Evolutionary conservation across 2,888 invertebrate genomes (phyloP).

Genomic region (Aleiodes testaceus): DNA sequence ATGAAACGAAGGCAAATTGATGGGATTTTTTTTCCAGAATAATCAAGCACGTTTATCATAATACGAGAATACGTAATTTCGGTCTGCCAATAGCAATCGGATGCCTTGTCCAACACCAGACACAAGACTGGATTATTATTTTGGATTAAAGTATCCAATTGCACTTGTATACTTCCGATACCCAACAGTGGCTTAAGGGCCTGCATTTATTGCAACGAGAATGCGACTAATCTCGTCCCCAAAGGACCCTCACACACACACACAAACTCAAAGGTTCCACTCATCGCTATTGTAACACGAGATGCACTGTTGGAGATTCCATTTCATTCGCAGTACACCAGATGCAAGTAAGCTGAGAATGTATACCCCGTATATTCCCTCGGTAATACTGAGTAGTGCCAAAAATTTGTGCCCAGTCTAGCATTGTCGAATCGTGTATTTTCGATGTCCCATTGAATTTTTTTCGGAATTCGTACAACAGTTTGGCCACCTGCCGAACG

Average conservation of each 20-base stretch:
- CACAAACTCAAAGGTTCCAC: not conserved
- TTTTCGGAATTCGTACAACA: not conserved
- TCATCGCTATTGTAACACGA: not conserved
- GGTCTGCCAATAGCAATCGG: too few species aligned
- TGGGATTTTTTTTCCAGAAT: too few species aligned
- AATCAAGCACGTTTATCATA: too few species aligned
- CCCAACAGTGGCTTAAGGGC: conserved; percentile 3
- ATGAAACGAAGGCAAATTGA: too few species aligned
- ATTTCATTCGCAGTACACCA: conserved; percentile 5
- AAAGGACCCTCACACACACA: not conserved
- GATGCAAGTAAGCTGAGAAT: conserved; percentile 30
- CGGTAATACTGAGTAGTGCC: not conserved
- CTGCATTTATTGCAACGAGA: conserved; percentile 21
- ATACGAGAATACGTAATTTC: too few species aligned
- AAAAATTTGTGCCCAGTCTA: conserved; percentile 33
- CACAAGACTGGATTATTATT: not conserved
- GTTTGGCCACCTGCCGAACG: conserved; percentile 50
- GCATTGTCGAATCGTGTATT: conserved; percentile 31
- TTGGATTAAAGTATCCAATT: conserved; percentile 20
- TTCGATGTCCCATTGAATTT: not conserved
- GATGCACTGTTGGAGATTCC: conserved; percentile 3
- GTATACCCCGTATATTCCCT: not conserved
- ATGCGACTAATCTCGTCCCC: conserved; percentile 12
- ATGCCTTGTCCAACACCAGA: too few species aligned
- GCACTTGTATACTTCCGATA: conserved; percentile 19